Evolutionary conservation across 2,797 vertebrate genomes (phyloP), one percentile per base, ranked within the genome.

Genomic region (Oryzias dopingdopingensis): DNA sequence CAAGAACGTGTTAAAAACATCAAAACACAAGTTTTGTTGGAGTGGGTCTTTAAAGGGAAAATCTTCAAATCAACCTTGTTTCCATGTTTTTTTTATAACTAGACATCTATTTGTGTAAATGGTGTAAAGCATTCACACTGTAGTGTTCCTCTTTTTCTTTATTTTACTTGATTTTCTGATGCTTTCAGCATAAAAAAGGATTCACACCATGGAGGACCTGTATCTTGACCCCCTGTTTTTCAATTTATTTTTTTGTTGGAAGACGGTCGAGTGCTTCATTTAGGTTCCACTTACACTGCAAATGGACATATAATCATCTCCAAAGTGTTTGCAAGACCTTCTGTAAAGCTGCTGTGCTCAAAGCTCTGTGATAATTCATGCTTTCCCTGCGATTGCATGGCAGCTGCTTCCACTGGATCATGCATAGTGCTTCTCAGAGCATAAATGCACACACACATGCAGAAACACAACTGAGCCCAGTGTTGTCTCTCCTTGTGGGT

Each of bases 291-390:
- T 56, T 51, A 6, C 42, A 37, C n/a, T 56, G 51, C 37, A 45
- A 65, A 52, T 65, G 22, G 55, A 63, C 47, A 64, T 52, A 32
- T 41, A 62, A 42, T 57, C 20, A 46, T 23, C 29, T 59, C 15
- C 59, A 40, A 41, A 73, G 65, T 49, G 40, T 60, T 58, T 42
- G 56, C 45, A 47, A 53, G 59, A 67, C 42, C 56, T 37, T 49
- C 58, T 49, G 48, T 17, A 49, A 67, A 63, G 46, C 59, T 44
- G 51, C 65, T 46, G 59, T 23, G 53, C 55, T 71, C 62, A 65
- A 70, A 73, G 61, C 65, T 59, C 37, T 64, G 70, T 72, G 72
- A 71, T 81, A 74, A 80, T 81, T 82, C 72, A 79, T 58, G 53
- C 54, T 22, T 72, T 75, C 72, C 62, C 47, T 40, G 73, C 63